A percentile compares a stretch with the other conserved stretches of the same genome.
phyloP scores from a whole-genome alignment of 2,797 vertebrate genomes.

The Percopsis omiscomaycus region DNA sequence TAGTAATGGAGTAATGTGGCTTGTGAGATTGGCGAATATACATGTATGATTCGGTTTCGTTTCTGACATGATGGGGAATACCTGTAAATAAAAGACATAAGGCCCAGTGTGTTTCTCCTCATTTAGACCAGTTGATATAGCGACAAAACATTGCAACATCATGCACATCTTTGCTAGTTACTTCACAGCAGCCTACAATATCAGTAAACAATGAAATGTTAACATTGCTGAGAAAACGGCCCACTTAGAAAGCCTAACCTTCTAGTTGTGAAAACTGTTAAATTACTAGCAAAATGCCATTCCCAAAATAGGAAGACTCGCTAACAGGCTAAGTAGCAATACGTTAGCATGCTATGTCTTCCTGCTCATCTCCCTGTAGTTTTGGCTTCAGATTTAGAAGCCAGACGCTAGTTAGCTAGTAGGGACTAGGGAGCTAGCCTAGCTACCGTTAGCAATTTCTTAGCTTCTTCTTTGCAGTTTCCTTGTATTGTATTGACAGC shows the following conservation, averaged over 20 bases:
- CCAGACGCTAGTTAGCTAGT: conserved; percentile 49
- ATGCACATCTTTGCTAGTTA: conserved; percentile 11
- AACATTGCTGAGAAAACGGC: not conserved
- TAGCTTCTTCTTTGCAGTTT: conserved; percentile 48
- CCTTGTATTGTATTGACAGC: conserved; percentile 58
- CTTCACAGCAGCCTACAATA: not conserved
- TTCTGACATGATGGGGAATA: not conserved
- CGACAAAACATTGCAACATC: conserved; percentile 53
- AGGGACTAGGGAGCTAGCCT: conserved; percentile 38
- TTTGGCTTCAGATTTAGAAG: conserved; percentile 18
- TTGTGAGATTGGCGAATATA: not conserved
- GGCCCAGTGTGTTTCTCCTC: not conserved
- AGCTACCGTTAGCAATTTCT: conserved; percentile 65
- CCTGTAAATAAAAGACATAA: conserved; percentile 7
- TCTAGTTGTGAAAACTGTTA: conserved; percentile 19
- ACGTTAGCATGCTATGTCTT: conserved; percentile 63
- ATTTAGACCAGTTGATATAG: not conserved
- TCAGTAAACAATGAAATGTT: not conserved
- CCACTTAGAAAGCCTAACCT: not conserved
- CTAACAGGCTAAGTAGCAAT: conserved; percentile 61
- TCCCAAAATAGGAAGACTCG: conserved; percentile 70
- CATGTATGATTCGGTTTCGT: not conserved
- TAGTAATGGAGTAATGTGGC: not conserved
- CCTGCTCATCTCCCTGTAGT: conserved; percentile 48
- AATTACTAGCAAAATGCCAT: conserved; percentile 64